These are phyloP conservation scores for Xestia sexstrigata DNA, from an alignment of 2,888 invertebrate genomes.

Conservation along the genomic window DNA sequence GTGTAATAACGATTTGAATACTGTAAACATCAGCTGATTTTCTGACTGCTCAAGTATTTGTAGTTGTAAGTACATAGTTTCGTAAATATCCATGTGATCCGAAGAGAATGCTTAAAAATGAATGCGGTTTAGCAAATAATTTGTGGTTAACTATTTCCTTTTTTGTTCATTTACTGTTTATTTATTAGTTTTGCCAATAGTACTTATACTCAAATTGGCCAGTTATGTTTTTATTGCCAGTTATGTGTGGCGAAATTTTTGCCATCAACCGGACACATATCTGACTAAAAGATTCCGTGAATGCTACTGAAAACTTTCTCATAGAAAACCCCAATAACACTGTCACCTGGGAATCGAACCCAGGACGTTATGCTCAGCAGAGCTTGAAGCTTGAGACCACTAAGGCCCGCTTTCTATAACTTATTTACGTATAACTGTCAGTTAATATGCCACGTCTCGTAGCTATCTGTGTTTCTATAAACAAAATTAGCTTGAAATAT, in stretches of 20 bases:
- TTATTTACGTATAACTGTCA: too few species aligned
- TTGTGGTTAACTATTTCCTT: neutral
- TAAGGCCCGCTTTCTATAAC: too few species aligned
- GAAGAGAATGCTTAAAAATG: neutral
- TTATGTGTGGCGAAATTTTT: neutral
- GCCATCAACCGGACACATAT: neutral
- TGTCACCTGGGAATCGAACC: neutral
- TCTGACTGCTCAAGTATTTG: neutral
- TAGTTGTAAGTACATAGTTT: neutral
- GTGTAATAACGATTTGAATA: neutral
- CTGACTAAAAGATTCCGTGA: neutral
- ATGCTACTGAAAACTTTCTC: neutral
- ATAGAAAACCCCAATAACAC: neutral
- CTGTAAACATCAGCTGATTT: neutral
- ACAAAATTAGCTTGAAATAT: too few species aligned
- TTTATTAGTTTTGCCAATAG: neutral
- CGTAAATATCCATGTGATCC: neutral
- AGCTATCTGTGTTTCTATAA: too few species aligned
- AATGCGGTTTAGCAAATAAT: too few species aligned
- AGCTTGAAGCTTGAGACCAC: too few species aligned
- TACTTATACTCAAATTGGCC: neutral
- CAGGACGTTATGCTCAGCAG: neutral
- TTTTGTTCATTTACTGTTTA: too few species aligned
- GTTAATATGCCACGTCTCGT: too few species aligned
- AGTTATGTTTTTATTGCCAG: neutral